These are phyloP conservation scores for Dipodomys spectabilis DNA, from an alignment of 2,113 vertebrate species.

Conservation along the genomic window DNA sequence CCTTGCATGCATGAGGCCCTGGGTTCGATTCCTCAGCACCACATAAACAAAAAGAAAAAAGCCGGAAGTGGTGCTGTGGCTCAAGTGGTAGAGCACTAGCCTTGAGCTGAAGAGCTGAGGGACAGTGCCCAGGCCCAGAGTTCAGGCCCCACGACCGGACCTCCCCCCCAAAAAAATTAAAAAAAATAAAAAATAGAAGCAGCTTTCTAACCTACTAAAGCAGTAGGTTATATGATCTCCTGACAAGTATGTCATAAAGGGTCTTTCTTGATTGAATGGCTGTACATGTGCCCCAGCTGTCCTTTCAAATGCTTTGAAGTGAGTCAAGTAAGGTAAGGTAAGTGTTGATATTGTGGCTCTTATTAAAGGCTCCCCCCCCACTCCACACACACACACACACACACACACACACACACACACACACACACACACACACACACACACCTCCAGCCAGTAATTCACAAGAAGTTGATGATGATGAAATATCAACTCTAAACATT, in stretches of 20 bases:
- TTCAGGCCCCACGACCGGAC: too few relatives aligned
- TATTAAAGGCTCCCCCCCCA: background rate
- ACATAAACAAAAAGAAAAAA: too few relatives aligned
- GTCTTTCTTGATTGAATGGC: background rate
- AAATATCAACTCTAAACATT: slow-evolving; percentile 16
- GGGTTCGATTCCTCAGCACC: too few relatives aligned
- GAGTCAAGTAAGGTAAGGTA: background rate
- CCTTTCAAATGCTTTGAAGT: background rate
- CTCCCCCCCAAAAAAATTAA: too few relatives aligned
- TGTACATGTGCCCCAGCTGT: background rate
- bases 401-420: too few relatives aligned
- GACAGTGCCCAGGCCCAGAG: too few relatives aligned
- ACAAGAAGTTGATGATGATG: slow-evolving; percentile 16
- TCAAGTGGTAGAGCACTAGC: too few relatives aligned
- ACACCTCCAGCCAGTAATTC: background rate
- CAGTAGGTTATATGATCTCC: background rate
- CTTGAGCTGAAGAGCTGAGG: too few relatives aligned
- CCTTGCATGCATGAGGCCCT: too few relatives aligned
- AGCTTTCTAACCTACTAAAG: background rate
- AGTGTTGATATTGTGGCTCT: background rate
- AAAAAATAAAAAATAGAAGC: background rate
- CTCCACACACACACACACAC: background rate
- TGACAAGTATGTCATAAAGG: background rate
- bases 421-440: too few relatives aligned
- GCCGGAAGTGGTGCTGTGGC: too few relatives aligned